Base-by-base conservation (phyloP, 2,888 invertebrate genomes). In the Parochlus steinenii region DNA sequence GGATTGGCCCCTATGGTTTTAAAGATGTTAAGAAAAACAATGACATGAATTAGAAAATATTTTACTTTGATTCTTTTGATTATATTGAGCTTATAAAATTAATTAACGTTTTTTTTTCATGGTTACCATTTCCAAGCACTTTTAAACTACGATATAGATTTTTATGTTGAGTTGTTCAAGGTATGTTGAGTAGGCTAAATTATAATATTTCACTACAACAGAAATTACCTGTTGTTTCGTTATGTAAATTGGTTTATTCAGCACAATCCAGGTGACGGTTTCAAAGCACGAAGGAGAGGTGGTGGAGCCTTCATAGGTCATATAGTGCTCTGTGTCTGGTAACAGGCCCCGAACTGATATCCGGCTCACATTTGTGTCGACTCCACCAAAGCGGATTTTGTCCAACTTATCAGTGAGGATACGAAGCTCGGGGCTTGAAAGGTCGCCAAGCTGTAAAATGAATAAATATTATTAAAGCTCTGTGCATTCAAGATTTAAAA, bases 261-360 rank as follows among this genome's bases (percentile, higher is more conserved):
- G 70, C 52, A 98, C 82, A 58, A 97, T 69, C 97, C 97, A 97
- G 49, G 93, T 93, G 62, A 95, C 93, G 16, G 95, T 95, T 63
- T 97, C 97, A 61, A 90, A 82, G 65, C 97, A 97, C 43, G 92
- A 87, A 3, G 97, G 97, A 58, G 87, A 86, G 36, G 95, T 95
- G 39, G 89, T 81, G 27, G 93, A 93, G 32, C 95, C 97, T 51
- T 95, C 92, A 61, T 95, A 98, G 35, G 97, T 97, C 79, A 98
- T 89, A 64, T 90, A 97, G 63, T 89, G 83, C 53, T 86, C 80
- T 30, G 92, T 93, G 48, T 85, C 81, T 5, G 97, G 93, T 42
- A 97, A 63, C 39, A 97, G 67, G 18, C 85, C 85, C 34, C 81
- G 70, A 34, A 93, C 79, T 29, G 86, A 86, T 47, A 95, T 63